A percentile compares a stretch with the other conserved stretches of the same genome.
Evolutionary conservation across 2,888 invertebrate genomes (phyloP).

Genomic region (Hydrotaea cyrtoneurina): DNA sequence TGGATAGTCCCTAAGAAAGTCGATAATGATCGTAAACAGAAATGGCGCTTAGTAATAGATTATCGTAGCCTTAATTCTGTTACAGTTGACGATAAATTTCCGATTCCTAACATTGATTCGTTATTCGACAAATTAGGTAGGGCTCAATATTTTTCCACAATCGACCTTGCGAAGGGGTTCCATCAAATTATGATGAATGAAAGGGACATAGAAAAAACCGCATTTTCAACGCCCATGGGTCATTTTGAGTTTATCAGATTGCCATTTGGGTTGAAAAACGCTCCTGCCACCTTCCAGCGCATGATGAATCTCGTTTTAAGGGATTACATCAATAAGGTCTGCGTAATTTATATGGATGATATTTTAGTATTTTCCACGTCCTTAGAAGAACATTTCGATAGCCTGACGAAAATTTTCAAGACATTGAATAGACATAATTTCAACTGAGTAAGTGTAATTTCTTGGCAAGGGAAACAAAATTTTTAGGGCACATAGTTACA

Average conservation of each 20-base stretch:
- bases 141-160: slow-evolving; percentile 57
- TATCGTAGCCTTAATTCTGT: slow-evolving; percentile 45
- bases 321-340: slow-evolving; percentile 35
- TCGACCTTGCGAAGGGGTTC: slow-evolving; percentile 64
- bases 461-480: slow-evolving; percentile 1
- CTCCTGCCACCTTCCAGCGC: slow-evolving; percentile 68
- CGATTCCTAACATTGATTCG: slow-evolving; percentile 23
- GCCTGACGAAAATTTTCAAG: slow-evolving; percentile 34
- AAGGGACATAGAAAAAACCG: slow-evolving; percentile 62
- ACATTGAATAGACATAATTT: slow-evolving; percentile 52
- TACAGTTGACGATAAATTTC: slow-evolving; percentile 8
- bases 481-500: background rate
- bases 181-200: slow-evolving; percentile 55
- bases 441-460: slow-evolving; percentile 36
- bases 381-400: slow-evolving; percentile 19
- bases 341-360: slow-evolving; percentile 36
- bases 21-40: slow-evolving; percentile 36
- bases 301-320: slow-evolving; percentile 50
- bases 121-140: background rate
- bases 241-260: slow-evolving; percentile 66
- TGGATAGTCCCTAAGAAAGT: slow-evolving; percentile 13
- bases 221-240: slow-evolving; percentile 55
- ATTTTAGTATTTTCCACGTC: too few species aligned
- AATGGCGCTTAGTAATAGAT: slow-evolving; percentile 61
- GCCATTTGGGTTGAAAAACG: slow-evolving; percentile 68